Conservation (phyloP, 2,797 vertebrate species). For the Notoglanidium macrostoma region DNA sequence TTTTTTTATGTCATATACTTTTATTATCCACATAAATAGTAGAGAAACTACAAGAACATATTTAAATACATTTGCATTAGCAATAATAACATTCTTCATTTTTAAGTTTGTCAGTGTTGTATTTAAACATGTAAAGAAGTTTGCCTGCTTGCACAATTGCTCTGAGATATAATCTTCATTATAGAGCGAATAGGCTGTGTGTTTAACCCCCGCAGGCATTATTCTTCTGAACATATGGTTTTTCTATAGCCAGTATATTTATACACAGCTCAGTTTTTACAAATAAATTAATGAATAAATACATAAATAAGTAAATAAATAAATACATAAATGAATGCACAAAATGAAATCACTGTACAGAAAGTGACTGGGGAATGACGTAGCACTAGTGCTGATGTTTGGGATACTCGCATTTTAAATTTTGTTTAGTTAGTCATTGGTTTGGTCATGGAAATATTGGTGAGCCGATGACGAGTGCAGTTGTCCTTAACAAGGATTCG, state of each 20-base stretch:
- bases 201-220: background rate
- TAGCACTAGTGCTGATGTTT: slow-evolving; percentile 41
- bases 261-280: slow-evolving; percentile 48
- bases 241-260: slow-evolving; percentile 49
- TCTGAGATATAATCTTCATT: slow-evolving; percentile 57
- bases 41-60: slow-evolving; percentile 97
- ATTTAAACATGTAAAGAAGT: slow-evolving; percentile 56
- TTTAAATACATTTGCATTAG: slow-evolving; percentile 95
- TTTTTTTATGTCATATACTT: slow-evolving; percentile 77
- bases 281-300: slow-evolving; percentile 49
- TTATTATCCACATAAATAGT: slow-evolving; percentile 96
- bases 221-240: slow-evolving; percentile 36
- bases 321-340: slow-evolving; percentile 47
- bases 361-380: slow-evolving; percentile 34
- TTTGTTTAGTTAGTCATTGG: slow-evolving; percentile 27
- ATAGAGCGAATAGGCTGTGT: slow-evolving; percentile 30
- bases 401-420: slow-evolving; percentile 21
- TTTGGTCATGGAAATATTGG: slow-evolving; percentile 31
- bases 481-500: slow-evolving; percentile 68
- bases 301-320: slow-evolving; percentile 32
- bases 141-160: slow-evolving; percentile 39
- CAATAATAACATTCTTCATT: slow-evolving; percentile 66
- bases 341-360: slow-evolving; percentile 55
- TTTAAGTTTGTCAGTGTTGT: slow-evolving; percentile 53
- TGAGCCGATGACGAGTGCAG: slow-evolving; percentile 43